These are phyloP conservation scores for Hemithea aestivaria DNA, from an alignment of 2,888 invertebrate species.

Conservation along the genomic window DNA sequence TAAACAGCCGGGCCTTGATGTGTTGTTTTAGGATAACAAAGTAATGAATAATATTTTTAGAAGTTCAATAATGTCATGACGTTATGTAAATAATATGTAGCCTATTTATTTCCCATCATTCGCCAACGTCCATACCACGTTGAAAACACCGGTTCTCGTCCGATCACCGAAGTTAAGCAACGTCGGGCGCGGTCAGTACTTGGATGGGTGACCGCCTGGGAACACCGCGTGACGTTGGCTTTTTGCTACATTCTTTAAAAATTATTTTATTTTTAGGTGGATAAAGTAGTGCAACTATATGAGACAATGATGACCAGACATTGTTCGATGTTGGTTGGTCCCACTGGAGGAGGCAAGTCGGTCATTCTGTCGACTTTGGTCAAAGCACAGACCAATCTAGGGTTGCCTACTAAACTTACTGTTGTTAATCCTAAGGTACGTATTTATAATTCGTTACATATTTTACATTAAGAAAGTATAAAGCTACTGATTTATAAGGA, in stretches of 20 bases:
- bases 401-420: conserved; percentile 87
- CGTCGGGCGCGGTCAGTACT: conserved; percentile 69
- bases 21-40: no score
- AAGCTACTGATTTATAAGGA: no score
- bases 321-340: conserved; percentile 94
- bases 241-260: conserved; percentile 26
- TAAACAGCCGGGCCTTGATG: no score
- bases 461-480: no score
- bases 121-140: conserved; percentile 29
- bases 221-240: conserved; percentile 51
- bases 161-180: conserved; percentile 72
- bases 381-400: conserved; percentile 87
- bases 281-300: conserved; percentile 93
- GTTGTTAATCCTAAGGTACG: conserved; percentile 91
- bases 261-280: conserved; percentile 77
- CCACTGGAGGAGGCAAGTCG: conserved; percentile 95
- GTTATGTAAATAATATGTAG: no score
- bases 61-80: no score
- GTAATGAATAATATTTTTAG: no score
- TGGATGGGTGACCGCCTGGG: conserved; percentile 57
- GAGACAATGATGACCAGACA: conserved; percentile 97
- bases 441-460: no score
- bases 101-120: no score
- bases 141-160: conserved; percentile 56
- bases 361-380: conserved; percentile 89